Percentiles rank a stretch among this genome's conserved stretches.
These are phyloP conservation scores for Drosophila hydei DNA, from an alignment of 1,140 invertebrate genomes.

Conservation along the genomic window DNA sequence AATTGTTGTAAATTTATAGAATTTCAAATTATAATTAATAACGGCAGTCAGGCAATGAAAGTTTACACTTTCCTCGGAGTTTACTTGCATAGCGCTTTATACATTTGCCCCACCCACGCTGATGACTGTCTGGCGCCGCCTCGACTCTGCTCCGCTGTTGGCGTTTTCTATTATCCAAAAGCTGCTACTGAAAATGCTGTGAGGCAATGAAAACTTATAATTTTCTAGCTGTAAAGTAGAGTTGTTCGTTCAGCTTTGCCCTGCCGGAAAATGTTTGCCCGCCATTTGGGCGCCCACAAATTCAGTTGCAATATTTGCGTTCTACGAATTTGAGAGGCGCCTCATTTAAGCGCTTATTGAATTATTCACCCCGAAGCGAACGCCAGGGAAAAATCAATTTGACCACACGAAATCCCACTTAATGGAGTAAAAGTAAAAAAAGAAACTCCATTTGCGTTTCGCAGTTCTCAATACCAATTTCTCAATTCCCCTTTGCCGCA, in stretches of 20 bases:
- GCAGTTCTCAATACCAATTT: slow-evolving; percentile 13
- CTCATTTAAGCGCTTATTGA: slow-evolving; percentile 45
- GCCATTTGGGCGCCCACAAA: slow-evolving; percentile 15
- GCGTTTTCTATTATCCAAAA: slow-evolving; percentile 27
- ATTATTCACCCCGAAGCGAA: slow-evolving; percentile 16
- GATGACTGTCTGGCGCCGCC: neutral
- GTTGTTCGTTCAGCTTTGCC: slow-evolving; percentile 16
- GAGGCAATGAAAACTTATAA: slow-evolving; percentile 43
- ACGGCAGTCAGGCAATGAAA: slow-evolving; percentile 52
- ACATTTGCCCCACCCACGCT: neutral
- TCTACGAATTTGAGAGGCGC: neutral
- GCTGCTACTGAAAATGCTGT: slow-evolving; percentile 10
- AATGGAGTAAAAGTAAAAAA: neutral
- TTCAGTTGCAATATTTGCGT: neutral
- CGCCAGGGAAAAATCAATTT: slow-evolving; percentile 38
- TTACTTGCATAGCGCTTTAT: slow-evolving; percentile 12
- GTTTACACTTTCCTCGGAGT: slow-evolving; percentile 49
- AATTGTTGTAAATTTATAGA: slow-evolving; percentile 69
- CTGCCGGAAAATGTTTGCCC: slow-evolving; percentile 9
- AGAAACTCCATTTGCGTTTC: slow-evolving; percentile 24
- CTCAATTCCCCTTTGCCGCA: neutral
- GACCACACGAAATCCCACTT: slow-evolving; percentile 7
- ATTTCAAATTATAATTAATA: slow-evolving; percentile 77
- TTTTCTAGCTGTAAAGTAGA: slow-evolving; percentile 40
- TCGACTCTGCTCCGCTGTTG: neutral